phyloP scores from a whole-genome alignment of 1,140 invertebrate genomes.

The Drosophila kohkoa region DNA sequence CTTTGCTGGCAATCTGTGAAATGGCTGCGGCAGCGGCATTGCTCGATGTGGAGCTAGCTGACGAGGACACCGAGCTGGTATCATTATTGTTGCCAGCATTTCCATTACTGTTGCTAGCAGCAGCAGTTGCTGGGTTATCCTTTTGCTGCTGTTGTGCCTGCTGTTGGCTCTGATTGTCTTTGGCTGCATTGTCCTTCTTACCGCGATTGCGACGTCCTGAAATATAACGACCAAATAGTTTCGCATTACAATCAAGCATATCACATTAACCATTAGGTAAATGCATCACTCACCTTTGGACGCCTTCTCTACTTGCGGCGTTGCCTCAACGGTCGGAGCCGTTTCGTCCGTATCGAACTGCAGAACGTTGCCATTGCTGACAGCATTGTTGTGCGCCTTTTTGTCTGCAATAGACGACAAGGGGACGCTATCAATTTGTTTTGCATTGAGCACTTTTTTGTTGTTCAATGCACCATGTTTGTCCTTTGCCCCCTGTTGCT shows the following conservation, averaged over 20 bases:
- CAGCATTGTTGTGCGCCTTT: slow-evolving; percentile 59
- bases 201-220: slow-evolving; percentile 81
- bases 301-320: slow-evolving; percentile 68
- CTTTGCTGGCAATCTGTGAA: slow-evolving; percentile 79
- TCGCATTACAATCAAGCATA: background rate
- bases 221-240: background rate
- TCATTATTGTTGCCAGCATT: slow-evolving; percentile 66
- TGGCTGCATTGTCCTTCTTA: slow-evolving; percentile 79
- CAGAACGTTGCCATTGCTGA: slow-evolving; percentile 73
- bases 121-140: slow-evolving; percentile 31
- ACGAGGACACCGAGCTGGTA: slow-evolving; percentile 73
- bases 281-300: slow-evolving; percentile 64
- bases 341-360: slow-evolving; percentile 72
- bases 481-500: slow-evolving; percentile 64
- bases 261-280: background rate
- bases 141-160: slow-evolving; percentile 68
- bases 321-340: slow-evolving; percentile 45
- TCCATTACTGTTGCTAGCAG: slow-evolving; percentile 44
- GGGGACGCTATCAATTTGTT: slow-evolving; percentile 29
- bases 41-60: slow-evolving; percentile 69
- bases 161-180: slow-evolving; percentile 84
- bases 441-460: slow-evolving; percentile 7
- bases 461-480: slow-evolving; percentile 60
- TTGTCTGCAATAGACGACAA: slow-evolving; percentile 52
- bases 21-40: slow-evolving; percentile 67